phyloP scores from a whole-genome alignment of 2,113 vertebrate genomes.

The Aphyosemion australe region DNA sequence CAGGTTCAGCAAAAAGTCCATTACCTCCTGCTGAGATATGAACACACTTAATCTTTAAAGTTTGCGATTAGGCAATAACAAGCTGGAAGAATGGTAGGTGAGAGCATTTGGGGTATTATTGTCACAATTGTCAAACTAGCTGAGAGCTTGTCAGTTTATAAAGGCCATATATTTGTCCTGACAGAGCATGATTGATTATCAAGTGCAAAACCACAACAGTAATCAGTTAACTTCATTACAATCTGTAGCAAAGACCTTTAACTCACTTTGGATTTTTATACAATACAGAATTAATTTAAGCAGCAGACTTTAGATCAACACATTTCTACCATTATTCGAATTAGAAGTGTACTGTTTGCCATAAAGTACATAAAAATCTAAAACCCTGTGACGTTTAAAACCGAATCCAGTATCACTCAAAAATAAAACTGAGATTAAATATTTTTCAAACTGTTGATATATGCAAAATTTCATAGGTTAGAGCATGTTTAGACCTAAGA shows the following conservation, averaged over 20 bases:
- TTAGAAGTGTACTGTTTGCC: neutral
- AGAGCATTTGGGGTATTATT: neutral
- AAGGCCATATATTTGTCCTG: conserved; percentile 47
- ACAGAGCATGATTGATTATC: conserved; percentile 39
- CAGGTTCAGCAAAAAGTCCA: conserved; percentile 6
- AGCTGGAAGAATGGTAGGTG: neutral
- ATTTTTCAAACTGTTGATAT: too few species aligned
- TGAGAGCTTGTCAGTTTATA: conserved; percentile 19
- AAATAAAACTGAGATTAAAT: too few species aligned
- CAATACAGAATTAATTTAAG: neutral
- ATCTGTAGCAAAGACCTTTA: neutral
- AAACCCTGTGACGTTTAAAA: too few species aligned
- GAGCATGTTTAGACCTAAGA: too few species aligned
- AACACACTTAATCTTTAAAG: neutral
- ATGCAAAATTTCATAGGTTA: too few species aligned
- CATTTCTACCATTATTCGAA: neutral
- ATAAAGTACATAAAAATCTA: too few species aligned
- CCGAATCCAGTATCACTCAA: too few species aligned
- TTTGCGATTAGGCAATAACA: conserved; percentile 9
- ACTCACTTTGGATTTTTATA: neutral
- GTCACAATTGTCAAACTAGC: conserved; percentile 16
- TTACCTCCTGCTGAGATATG: neutral
- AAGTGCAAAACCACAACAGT: neutral
- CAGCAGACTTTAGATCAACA: neutral
- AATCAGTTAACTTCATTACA: conserved; percentile 2